Percentiles rank a stretch among this genome's conserved stretches.
phyloP scores from a whole-genome alignment of 2,113 vertebrate genomes.

The Brachyhypopomus gauderio region DNA sequence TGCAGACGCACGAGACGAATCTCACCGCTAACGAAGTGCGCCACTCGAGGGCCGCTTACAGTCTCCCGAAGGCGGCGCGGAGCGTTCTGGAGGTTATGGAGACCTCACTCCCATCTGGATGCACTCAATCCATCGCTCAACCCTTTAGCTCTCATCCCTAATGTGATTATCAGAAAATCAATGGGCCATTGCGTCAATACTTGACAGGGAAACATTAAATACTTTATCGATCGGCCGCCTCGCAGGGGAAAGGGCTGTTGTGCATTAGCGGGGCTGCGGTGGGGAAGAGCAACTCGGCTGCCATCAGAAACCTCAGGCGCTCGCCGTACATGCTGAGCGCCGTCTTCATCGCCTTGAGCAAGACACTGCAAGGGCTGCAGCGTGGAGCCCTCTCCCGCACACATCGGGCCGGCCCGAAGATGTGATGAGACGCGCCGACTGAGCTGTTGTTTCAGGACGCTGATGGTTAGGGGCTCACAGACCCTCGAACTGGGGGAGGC shows the following conservation, averaged over 20 bases:
- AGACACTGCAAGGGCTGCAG: background rate
- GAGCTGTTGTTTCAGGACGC: background rate
- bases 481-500: no score
- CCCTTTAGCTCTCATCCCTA: constrained; percentile 38
- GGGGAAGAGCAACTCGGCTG: background rate
- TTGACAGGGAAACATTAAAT: constrained; percentile 40
- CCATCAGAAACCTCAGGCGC: background rate
- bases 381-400: background rate
- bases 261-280: background rate
- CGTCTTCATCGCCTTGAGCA: background rate
- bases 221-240: constrained; percentile 24
- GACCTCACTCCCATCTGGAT: constrained; percentile 30
- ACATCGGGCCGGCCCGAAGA: background rate
- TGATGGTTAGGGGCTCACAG: no score
- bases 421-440: background rate
- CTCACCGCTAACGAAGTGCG: background rate
- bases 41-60: constrained; percentile 13
- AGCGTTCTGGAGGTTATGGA: background rate
- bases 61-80: background rate
- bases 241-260: constrained; percentile 11
- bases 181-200: constrained; percentile 23
- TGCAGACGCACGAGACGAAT: constrained; percentile 59
- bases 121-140: constrained; percentile 32
- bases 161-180: constrained; percentile 37
- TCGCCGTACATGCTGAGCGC: background rate